Conservation (phyloP, 1,140 invertebrate species). For the Hydropsyche tenuis region DNA sequence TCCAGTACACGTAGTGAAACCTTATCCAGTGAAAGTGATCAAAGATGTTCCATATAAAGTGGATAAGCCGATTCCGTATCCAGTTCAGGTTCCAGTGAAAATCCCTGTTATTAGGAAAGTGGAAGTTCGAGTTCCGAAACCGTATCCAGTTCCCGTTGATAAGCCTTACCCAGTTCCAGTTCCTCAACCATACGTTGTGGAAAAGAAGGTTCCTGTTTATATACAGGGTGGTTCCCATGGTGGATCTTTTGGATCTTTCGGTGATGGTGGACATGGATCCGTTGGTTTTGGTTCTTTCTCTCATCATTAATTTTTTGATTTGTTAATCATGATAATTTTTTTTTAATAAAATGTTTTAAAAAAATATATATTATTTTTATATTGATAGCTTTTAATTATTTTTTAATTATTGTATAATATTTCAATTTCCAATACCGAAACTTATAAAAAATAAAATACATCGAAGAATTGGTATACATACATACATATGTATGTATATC, state of each 20-base stretch:
- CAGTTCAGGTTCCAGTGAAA: conserved; percentile 51
- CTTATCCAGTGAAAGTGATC: conserved; percentile 54
- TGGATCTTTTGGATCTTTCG: background rate
- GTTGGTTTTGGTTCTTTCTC: too few species aligned
- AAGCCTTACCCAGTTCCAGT: conserved; percentile 56
- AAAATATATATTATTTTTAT: too few species aligned
- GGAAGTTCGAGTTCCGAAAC: conserved; percentile 53
- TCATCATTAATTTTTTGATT: too few species aligned
- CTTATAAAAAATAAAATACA: too few species aligned
- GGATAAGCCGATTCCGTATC: conserved; percentile 50
- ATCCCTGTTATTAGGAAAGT: conserved; percentile 57
- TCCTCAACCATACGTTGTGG: conserved; percentile 47
- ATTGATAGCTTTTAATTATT: too few species aligned
- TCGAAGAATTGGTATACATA: too few species aligned
- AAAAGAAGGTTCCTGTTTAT: conserved; percentile 50
- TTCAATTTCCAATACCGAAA: too few species aligned
- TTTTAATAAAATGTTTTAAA: too few species aligned
- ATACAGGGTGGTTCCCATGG: conserved; percentile 37
- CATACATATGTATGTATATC: too few species aligned
- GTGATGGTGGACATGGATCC: background rate
- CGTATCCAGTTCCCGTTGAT: conserved; percentile 55
- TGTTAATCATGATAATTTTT: too few species aligned
- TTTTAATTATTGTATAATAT: too few species aligned
- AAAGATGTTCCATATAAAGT: conserved; percentile 52
- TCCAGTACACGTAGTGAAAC: conserved; percentile 45